Percentiles rank a stretch among this genome's conserved stretches.
Conservation (phyloP, 2,888 invertebrate genomes). For the Diploptera punctata region DNA sequence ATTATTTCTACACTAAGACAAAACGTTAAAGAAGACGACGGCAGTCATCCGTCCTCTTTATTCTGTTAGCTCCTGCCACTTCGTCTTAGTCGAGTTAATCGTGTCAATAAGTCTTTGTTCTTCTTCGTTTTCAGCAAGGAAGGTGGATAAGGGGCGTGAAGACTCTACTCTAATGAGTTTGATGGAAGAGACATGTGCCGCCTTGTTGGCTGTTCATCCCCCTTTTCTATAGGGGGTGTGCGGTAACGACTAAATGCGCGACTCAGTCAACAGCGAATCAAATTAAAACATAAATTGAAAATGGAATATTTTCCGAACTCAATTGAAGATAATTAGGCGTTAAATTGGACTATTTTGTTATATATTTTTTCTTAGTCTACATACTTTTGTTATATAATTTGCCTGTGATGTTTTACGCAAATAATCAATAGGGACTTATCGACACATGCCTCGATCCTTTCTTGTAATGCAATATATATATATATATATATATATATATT, state of each 20-base stretch:
- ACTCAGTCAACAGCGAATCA: no score
- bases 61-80: constrained; percentile 17
- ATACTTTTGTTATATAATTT: no score
- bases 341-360: no score
- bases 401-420: no score
- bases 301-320: no score
- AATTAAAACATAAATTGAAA: no score
- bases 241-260: constrained; percentile 19
- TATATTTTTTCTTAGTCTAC: no score
- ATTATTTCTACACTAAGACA: constrained; percentile 27
- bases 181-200: constrained; percentile 29
- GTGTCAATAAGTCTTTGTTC: constrained; percentile 31
- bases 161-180: constrained; percentile 29
- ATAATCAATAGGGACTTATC: no score
- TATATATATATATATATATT: no score
- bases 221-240: constrained; percentile 9
- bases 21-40: constrained; percentile 24
- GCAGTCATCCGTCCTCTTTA: constrained; percentile 1
- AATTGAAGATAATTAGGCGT: no score
- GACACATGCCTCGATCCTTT: no score
- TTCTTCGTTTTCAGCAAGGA: constrained; percentile 33
- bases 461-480: no score
- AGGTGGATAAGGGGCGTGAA: constrained; percentile 20
- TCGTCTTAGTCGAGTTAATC: constrained; percentile 31
- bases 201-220: constrained; percentile 24